Base-by-base conservation (phyloP, 2,888 invertebrate genomes). In the Andrena dorsata region DNA sequence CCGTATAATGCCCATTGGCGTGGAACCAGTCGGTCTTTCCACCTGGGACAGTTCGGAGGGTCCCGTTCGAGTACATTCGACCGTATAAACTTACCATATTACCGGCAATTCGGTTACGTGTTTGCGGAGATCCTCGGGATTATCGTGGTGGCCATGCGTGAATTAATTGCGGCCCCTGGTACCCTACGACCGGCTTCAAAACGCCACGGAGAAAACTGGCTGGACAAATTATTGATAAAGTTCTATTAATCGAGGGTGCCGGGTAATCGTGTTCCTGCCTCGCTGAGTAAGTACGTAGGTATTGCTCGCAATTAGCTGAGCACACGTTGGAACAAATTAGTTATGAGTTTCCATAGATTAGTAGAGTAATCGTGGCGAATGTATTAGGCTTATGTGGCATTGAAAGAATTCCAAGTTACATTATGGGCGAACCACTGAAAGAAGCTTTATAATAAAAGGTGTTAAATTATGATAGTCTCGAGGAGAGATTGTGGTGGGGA, bases 1-100 rank as follows among this genome's bases (percentile, higher is more conserved):
- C 90, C 89, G 90, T 90, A 90, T 92, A 91, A 92, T 91, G 90
- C 91, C 91, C 92, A 91, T 87, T 87, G 87, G 87, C 87, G 90
- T 74, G 81, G 86, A 88, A 89, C 86, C 76, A 71, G 77, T 79
- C 85, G 82, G 76, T 81, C 87, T 86, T 86, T 89, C 86, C 89
- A 88, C 88, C 89, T 89, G 88, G 87, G 86, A 85, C 86, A 71
- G 88, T 77, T 77, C 82, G 76, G 63, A 16, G 76, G 86, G 86
- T 80, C 85, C 87, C 84, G 80, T 86, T 86, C 78, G 84, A 82
- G 82, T 82, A 88, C 83, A 82, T 81, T 69, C 75, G 75, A 87
- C 82, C 79, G 82, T 86, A 86, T 82, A 80, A 84, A 86, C 83
- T 87, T 83, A 83, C 79, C 83, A 68, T 83, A 83, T 83, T 83